A percentile compares a stretch with the other conserved stretches of the same genome.
These are phyloP conservation scores for Mystacornis crossleyi DNA, from an alignment of 2,113 vertebrate species.

Conservation along the genomic window DNA sequence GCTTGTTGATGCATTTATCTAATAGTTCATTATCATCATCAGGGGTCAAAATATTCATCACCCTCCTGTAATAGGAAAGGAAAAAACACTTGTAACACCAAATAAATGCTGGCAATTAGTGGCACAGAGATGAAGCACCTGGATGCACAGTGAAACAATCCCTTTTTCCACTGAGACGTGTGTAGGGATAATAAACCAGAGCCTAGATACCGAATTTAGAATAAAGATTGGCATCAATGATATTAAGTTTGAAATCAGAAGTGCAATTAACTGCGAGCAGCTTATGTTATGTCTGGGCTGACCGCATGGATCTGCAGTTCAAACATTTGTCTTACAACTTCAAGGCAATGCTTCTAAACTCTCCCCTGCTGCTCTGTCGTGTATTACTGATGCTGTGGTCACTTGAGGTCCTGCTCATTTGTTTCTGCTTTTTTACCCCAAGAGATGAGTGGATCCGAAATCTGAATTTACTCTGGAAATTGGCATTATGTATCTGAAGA, in stretches of 20 bases:
- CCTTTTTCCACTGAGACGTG: neutral
- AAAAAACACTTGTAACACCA: neutral
- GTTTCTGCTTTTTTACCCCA: neutral
- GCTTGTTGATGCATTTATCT: neutral
- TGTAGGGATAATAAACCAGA: neutral
- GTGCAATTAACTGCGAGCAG: neutral
- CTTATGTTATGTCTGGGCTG: neutral
- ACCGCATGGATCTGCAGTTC: neutral
- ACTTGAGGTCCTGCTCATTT: neutral
- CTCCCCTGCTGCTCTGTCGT: neutral
- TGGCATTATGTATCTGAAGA: neutral
- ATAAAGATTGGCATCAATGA: neutral
- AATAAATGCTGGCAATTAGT: neutral
- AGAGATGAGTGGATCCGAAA: accelerated
- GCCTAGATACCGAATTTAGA: neutral
- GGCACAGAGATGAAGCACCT: neutral
- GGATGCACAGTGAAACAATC: neutral
- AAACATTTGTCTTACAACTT: neutral
- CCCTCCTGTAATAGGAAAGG: neutral
- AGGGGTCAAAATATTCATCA: slow-evolving; percentile 40
- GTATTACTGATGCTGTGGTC: neutral
- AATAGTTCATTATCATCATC: slow-evolving; percentile 28
- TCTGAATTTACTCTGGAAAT: neutral
- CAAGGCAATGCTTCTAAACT: neutral
- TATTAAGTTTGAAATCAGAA: neutral